phyloP scores from a whole-genome alignment of 30 jellyfish, hydroid and myxozoan genomes.

The Turritopsis dohrnii region DNA sequence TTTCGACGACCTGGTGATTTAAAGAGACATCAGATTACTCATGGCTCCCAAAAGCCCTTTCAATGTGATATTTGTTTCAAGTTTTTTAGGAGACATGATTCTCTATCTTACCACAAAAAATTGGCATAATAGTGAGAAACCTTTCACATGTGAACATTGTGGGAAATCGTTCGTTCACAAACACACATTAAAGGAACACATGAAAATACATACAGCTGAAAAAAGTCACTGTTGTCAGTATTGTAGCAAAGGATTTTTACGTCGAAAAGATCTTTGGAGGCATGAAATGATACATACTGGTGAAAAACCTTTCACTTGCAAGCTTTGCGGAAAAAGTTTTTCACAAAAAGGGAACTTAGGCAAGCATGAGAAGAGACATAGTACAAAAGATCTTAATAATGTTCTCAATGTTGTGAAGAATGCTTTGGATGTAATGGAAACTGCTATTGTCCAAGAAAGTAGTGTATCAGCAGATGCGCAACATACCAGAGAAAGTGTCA shows the following conservation, averaged over 20 bases:
- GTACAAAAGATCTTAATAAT: not conserved
- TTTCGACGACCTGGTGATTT: constrained; percentile 16
- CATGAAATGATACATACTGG: constrained; percentile 13
- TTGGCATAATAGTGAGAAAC: constrained; percentile 2
- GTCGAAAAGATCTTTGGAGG: not conserved
- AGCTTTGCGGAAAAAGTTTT: not conserved
- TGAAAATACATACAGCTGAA: constrained; percentile 4
- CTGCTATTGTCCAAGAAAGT: not conserved
- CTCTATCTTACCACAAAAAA: not conserved
- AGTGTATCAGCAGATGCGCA: not conserved
- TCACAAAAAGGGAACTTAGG: constrained; percentile 1
- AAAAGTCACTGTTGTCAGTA: not conserved
- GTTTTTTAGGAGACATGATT: not conserved
- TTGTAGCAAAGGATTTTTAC: constrained; percentile 1
- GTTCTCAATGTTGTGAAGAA: constrained; percentile 1
- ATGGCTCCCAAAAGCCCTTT: not conserved
- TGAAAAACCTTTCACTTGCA: constrained; percentile 5
- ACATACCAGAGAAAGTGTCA: too few relatives aligned
- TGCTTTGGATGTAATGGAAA: not conserved
- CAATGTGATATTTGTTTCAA: not conserved
- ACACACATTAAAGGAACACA: not conserved
- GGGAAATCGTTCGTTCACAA: not conserved
- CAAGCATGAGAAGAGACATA: not conserved
- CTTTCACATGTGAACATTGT: not conserved
- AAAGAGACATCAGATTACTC: not conserved